These are phyloP conservation scores for Diabrotica undecimpunctata DNA, from an alignment of 1,140 invertebrate genomes.

Conservation along the genomic window DNA sequence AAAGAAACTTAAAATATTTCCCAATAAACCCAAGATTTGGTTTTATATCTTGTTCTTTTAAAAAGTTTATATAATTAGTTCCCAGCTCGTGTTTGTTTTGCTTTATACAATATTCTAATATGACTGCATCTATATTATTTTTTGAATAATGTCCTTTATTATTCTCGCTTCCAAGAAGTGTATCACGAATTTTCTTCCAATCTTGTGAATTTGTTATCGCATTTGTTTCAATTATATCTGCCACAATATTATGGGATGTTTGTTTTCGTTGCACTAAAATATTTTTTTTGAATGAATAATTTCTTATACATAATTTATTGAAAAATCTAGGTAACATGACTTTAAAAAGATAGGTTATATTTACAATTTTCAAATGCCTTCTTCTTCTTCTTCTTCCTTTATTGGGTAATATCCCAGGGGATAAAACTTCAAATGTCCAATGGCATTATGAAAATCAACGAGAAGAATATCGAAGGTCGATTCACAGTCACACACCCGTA, in stretches of 20 bases:
- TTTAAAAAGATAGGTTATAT: too few relatives aligned
- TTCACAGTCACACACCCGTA: too few relatives aligned
- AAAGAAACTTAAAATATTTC: conserved; percentile 54
- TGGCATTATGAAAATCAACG: too few relatives aligned
- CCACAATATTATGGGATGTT: background rate
- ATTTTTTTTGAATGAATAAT: background rate
- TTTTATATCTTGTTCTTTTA: conserved; percentile 48
- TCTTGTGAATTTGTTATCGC: conserved; percentile 24
- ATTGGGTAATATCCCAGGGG: too few relatives aligned
- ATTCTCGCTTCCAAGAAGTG: conserved; percentile 30
- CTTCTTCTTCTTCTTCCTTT: too few relatives aligned
- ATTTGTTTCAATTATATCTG: background rate
- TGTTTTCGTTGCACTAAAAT: background rate
- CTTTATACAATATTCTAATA: conserved; percentile 9
- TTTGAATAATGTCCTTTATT: conserved; percentile 42
- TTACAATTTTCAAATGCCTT: too few relatives aligned
- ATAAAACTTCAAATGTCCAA: too few relatives aligned
- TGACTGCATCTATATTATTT: conserved; percentile 55
- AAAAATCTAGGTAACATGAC: background rate
- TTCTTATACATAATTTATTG: background rate
- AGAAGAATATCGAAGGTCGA: too few relatives aligned
- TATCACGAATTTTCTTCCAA: conserved; percentile 35
- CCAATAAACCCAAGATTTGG: conserved; percentile 54
- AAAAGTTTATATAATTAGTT: conserved; percentile 55
- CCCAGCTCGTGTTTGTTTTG: conserved; percentile 49